Evolutionary conservation across 2,797 vertebrate species (phyloP), one percentile per base, ranked within the genome.

Genomic region (Lepidocolaptes lacrymiger): DNA sequence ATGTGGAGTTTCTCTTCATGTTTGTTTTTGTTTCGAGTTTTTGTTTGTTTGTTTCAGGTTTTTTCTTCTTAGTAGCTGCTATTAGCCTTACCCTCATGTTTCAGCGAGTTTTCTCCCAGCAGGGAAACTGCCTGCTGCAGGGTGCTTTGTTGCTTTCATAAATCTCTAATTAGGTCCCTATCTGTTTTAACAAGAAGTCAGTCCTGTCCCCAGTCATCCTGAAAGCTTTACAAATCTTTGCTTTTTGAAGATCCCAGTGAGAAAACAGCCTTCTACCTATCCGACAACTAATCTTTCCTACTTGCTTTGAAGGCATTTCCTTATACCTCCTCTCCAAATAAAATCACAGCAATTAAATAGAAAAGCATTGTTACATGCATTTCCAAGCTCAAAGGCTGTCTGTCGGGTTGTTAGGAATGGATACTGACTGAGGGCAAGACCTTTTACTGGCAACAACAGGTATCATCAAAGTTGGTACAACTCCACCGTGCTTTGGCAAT

Each of bases 131-230:
- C 84, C 76, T 88, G 88, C 94, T 96, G 91, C 93, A 96, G 93
- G 88, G 94, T 96, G 68, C 96, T 96, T 95, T 96, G 93, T 73
- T 96, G 94, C 87, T 96, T 97, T 96, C 94, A 93, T 77, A 96
- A 88, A 76, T 95, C 91, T 97, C 93, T 97, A 97, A 97, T 95
- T 97, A 97, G 93, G 91, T 93, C 95, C 84, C 94, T 97, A 89
- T 96, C 95, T 97, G 96, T 96, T 96, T 97, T 98, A 96, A 97
- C 94, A 96, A 97, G 95, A 96, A 81, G 83, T 89, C 89, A 81
- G 34, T 51, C 84, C 79, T 78, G 63, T 95, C 93, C 93, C 81
- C 37, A 68, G 85, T 89, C 81, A 92, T 97, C 94, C 94, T 89
- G 67, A 96, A 97, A 92, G 88, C 90, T 96, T 97, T 89, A 94